Evolutionary conservation across 2,888 invertebrate genomes (phyloP), one percentile per base, ranked within the genome.

Genomic region (Nemapogon koenigi): DNA sequence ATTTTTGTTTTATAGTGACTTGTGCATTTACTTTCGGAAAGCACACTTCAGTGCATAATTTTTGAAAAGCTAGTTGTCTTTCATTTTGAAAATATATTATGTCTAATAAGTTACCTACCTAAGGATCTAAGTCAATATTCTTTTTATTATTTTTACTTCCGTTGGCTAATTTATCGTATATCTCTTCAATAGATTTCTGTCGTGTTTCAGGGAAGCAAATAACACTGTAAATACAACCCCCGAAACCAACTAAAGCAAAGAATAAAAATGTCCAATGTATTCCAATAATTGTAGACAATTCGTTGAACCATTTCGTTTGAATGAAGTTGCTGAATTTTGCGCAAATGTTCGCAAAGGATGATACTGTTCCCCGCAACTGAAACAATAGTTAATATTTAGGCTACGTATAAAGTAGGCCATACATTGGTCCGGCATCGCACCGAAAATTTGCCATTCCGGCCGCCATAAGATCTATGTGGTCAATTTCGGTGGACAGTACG

Each of bases 261-360:
- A 70, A 70, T 0, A 73, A 43, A 49, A 76, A 70, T 0, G 67
- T 67, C 71, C 73, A 75, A 31, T 78, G 75, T 31, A 73, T 72
- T 18, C 76, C 75, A 37, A 76, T 57, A 2, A 63, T 42, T 0
- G 65, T 62, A 39, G 65, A 64, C 10, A 76, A 51, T 8, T 53
- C 55, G 0, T 66, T 64, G 59, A 78, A 78, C 72, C 73, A 75
- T 45, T 75, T 78, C 50, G 67, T 69, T 44, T 78, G 76, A 22
- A 72, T 42, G 48, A 78, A 78, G 52, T 76, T 78, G 54, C 72
- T 72, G 39, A 73, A 52, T 48, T 78, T 76, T 0, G 75, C 71
- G 46, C 65, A 63, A 13, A 73, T 62, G 59, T 75, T 78, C 4
- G 75, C 68, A 44, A 75, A 61, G 0, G 76, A 58, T 2, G 75